A percentile compares a stretch with the other conserved stretches of the same genome.
Conservation (phyloP, 2,797 vertebrate species). For the Girardinus metallicus region DNA sequence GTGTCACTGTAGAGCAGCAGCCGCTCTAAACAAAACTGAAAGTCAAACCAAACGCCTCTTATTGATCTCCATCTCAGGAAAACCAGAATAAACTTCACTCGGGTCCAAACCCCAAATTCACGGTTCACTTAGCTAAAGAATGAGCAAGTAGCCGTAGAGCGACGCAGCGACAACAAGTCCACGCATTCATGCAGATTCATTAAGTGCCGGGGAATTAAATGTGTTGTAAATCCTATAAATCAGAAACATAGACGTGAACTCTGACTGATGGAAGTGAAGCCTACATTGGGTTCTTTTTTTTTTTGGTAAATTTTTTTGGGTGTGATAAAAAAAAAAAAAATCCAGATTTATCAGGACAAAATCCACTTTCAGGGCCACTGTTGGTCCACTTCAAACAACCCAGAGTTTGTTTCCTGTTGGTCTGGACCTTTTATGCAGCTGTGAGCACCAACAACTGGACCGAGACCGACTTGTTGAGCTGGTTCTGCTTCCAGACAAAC, state of each 20-base stretch:
- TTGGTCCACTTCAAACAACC: background rate
- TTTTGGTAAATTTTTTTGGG: no score
- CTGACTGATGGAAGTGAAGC: background rate
- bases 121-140: background rate
- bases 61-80: slow-evolving; percentile 2
- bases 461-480: background rate
- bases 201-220: no score
- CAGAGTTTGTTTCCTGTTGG: background rate
- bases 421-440: no score
- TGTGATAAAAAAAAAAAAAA: no score
- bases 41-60: background rate
- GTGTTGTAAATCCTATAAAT: no score
- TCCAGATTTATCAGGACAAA: no score
- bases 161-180: background rate
- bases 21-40: slow-evolving; percentile 7
- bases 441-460: background rate
- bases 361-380: background rate
- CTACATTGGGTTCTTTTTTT: background rate
- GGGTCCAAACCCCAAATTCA: background rate
- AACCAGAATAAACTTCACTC: background rate
- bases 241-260: background rate
- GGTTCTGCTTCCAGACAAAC: background rate
- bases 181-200: background rate
- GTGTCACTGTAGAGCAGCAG: slow-evolving; percentile 21
- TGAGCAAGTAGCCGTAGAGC: background rate